Evolutionary conservation across 2,888 invertebrate species (phyloP).

Genomic region (Ennomos quercinarius): DNA sequence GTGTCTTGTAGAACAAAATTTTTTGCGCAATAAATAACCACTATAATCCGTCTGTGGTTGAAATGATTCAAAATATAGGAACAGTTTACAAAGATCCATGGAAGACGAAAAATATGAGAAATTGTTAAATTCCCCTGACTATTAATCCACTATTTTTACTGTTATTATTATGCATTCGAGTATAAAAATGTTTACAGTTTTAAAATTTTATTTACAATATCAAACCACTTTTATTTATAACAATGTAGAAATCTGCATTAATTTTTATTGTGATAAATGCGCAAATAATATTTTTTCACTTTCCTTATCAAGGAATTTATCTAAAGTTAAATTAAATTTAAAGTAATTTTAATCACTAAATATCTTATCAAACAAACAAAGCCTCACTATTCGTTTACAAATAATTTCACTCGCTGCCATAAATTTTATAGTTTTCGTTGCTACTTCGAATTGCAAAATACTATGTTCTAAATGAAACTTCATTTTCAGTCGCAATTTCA

Average conservation of each 20-base stretch:
- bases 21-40: conserved; percentile 1
- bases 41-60: neutral
- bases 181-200: conserved; percentile 69
- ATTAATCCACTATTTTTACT: conserved; percentile 51
- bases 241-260: conserved; percentile 12
- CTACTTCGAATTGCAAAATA: conserved; percentile 31
- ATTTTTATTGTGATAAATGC: conserved; percentile 4
- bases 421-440: conserved; percentile 35
- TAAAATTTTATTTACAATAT: conserved; percentile 73
- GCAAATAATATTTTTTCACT: conserved; percentile 1
- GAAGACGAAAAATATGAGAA: conserved; percentile 73
- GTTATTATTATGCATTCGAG: conserved; percentile 58
- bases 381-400: conserved; percentile 21
- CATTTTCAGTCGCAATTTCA: conserved; percentile 45
- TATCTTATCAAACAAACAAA: conserved; percentile 28
- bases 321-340: too few species aligned
- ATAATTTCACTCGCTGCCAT: conserved; percentile 1
- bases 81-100: conserved; percentile 53
- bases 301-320: too few species aligned
- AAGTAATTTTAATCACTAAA: too few species aligned
- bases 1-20: too few species aligned
- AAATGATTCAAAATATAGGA: conserved; percentile 12
- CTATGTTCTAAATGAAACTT: conserved; percentile 28
- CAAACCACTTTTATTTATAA: conserved; percentile 56
- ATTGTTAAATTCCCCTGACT: conserved; percentile 45